Evolutionary conservation across 2,888 invertebrate species (phyloP).

Genomic region (Habrosyne pyritoides): DNA sequence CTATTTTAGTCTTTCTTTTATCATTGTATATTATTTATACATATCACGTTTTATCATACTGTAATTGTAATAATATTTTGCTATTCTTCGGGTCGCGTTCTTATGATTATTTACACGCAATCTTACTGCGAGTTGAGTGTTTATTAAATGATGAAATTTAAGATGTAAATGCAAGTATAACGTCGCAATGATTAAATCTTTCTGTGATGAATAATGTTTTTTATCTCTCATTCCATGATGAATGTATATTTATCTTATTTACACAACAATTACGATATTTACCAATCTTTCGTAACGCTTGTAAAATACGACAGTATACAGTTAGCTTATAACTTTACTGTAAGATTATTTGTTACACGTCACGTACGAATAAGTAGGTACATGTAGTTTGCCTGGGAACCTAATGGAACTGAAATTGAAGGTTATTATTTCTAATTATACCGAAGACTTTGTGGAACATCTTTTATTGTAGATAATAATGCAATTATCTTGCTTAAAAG

Average conservation of each 20-base stretch:
- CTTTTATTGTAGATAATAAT: no score
- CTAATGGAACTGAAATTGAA: no score
- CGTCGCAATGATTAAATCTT: background rate
- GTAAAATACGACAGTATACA: background rate
- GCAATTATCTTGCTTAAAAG: no score
- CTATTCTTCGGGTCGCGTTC: background rate
- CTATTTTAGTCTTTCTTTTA: constrained; percentile 1
- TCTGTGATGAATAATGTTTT: background rate
- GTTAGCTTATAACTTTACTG: background rate
- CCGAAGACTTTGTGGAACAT: no score
- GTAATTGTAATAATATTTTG: background rate
- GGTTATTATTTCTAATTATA: no score
- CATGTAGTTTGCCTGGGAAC: no score
- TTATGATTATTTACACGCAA: background rate
- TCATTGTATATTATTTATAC: background rate
- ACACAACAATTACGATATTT: background rate
- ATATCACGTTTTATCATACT: background rate
- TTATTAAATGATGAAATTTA: background rate
- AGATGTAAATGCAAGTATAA: background rate
- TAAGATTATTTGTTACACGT: no score
- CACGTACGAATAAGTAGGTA: no score
- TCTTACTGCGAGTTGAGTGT: background rate
- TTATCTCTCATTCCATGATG: background rate
- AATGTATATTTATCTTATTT: background rate
- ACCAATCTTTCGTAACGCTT: background rate